Evolutionary conservation across 2,888 invertebrate species (phyloP).

Genomic region (Drosophila anomelani): DNA sequence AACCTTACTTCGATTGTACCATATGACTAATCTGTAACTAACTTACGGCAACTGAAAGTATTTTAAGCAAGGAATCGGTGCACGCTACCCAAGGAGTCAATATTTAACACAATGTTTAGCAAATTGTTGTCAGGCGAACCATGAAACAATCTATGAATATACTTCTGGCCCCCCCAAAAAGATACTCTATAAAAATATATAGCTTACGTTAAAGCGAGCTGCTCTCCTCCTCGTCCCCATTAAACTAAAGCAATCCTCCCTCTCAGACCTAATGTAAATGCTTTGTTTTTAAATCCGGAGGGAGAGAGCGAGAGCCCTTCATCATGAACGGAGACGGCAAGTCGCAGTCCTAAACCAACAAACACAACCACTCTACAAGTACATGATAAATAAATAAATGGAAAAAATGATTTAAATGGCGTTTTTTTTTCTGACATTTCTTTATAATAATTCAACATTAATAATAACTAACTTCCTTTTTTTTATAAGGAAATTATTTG

Average conservation of each 20-base stretch:
- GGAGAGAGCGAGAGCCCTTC: conserved; percentile 43
- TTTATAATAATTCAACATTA: background rate
- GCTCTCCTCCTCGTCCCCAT: conserved; percentile 17
- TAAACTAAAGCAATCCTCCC: conserved; percentile 30
- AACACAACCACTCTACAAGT: conserved; percentile 45
- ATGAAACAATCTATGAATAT: conserved; percentile 17
- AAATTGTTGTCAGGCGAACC: conserved; percentile 37
- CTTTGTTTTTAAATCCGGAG: conserved; percentile 50
- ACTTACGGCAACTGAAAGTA: conserved; percentile 41
- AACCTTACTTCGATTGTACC: conserved; percentile 62
- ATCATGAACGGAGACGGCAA: conserved; percentile 32
- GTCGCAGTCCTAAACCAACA: conserved; percentile 39
- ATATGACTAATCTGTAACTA: conserved; percentile 56
- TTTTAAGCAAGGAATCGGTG: conserved; percentile 44
- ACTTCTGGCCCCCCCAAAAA: conserved; percentile 32
- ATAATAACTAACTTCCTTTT: background rate
- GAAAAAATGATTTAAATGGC: conserved; percentile 32
- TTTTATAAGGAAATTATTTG: background rate
- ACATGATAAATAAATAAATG: conserved; percentile 70
- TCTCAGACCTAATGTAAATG: conserved; percentile 52
- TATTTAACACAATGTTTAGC: conserved; percentile 38
- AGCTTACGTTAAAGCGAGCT: conserved; percentile 40
- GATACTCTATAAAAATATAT: conserved; percentile 40
- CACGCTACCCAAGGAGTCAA: conserved; percentile 37
- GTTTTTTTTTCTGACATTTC: background rate